Base-by-base conservation (phyloP, 1,140 invertebrate species). In the Heliconius hermathena region DNA sequence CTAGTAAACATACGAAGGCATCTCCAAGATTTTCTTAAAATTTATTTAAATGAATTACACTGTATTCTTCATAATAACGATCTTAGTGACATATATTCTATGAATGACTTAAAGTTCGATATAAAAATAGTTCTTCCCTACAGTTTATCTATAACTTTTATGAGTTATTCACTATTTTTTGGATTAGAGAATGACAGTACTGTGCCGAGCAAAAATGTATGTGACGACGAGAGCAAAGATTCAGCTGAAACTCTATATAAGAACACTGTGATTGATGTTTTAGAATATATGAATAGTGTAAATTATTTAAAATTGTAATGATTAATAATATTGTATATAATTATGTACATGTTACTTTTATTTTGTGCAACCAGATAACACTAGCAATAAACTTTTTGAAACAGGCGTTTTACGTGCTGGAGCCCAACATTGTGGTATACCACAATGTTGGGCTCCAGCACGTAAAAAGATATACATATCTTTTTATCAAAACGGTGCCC, bases 71-170 rank as follows among this genome's bases (percentile, higher is more conserved):
- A 73, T 1, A 16, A 60, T 1, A 52, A 73, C 46, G 71, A 22
- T 5, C 38, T 78, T 16, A 54, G 52, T 26, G 52, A 26, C 16
- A 52, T 49, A 52, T 82, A 82, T 20, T 79, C 77, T 20, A 49
- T 52, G 26, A 54, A 36, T 3, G 77, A 82, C 49, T 76, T 82
- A 38, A 26, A 76, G 22, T 5, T 20, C 16, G 81, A 79, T 29
- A 75, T 78, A 6, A 78, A 81, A 73, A 73, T 41, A 49, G 73
- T 81, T 20, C 74, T 77, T 8, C 52, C 66, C 33, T 60, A 72
- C 36, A 74, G 72, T 22, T 26, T 77, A 77, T 70, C 71, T 33
- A 52, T 54, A n/a, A 36, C 29, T 26, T 26, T 41, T 33, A 77
- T 72, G 76, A 11, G 70, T 16, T 77, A 52, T 71, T 77, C 76